Conservation (phyloP, 2,113 vertebrate genomes). For the Axis porcinus region DNA sequence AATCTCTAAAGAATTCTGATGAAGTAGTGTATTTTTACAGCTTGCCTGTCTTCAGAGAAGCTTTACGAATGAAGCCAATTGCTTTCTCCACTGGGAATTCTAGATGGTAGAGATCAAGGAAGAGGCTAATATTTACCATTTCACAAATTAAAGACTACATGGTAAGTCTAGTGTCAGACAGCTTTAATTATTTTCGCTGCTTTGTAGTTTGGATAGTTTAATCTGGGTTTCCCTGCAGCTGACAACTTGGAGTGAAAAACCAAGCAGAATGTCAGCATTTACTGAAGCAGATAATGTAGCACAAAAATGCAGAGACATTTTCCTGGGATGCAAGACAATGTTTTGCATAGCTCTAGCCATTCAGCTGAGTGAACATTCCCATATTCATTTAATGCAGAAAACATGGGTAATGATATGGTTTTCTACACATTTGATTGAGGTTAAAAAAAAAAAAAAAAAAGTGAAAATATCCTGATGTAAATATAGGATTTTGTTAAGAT, state of each 20-base stretch:
- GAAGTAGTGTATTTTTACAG: neutral
- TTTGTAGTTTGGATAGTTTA: constrained; percentile 56
- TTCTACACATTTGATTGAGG: neutral
- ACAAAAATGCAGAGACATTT: constrained; percentile 30
- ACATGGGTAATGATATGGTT: neutral
- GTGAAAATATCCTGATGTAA: neutral
- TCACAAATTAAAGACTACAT: constrained; percentile 58
- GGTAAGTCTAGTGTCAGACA: constrained; percentile 26
- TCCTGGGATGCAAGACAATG: neutral
- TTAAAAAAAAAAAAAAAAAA: constrained; percentile 27
- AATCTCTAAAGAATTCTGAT: constrained; percentile 12
- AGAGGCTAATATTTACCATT: constrained; percentile 63
- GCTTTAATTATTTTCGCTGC: constrained; percentile 37
- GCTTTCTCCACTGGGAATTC: constrained; percentile 16
- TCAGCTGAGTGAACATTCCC: constrained; percentile 9
- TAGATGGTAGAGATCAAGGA: constrained; percentile 49
- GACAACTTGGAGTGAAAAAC: constrained; percentile 56
- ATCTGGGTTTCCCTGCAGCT: constrained; percentile 48
- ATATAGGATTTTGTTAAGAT: neutral
- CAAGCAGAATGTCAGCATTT: constrained; percentile 46
- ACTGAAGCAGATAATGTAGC: constrained; percentile 57
- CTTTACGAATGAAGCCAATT: constrained; percentile 23
- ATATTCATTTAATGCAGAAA: constrained; percentile 33
- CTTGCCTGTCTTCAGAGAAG: constrained; percentile 29
- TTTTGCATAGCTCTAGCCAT: constrained; percentile 25